phyloP scores from a whole-genome alignment of 2,113 vertebrate genomes.

The Leucopsar rothschildi region DNA sequence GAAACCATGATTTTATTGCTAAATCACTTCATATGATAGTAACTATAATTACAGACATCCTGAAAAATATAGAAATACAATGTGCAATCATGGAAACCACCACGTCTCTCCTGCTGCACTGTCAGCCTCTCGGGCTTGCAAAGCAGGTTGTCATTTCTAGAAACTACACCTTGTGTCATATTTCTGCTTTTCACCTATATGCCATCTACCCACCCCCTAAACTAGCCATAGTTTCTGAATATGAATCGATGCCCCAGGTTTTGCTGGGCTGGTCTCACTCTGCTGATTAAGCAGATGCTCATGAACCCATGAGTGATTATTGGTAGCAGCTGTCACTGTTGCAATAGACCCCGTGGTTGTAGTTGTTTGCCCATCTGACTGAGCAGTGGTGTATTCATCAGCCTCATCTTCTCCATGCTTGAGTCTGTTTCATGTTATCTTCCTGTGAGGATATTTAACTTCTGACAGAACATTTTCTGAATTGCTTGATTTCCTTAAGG shows the following conservation, averaged over 20 bases:
- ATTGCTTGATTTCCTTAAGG: neutral
- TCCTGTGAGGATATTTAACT: neutral
- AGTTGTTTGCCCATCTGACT: neutral
- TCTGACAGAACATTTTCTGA: neutral
- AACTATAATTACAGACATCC: neutral
- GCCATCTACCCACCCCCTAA: neutral
- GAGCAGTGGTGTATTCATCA: neutral
- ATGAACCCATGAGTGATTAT: neutral
- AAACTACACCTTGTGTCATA: neutral
- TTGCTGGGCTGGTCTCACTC: neutral
- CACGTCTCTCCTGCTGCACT: neutral
- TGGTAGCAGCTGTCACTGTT: neutral
- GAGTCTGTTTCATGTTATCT: neutral
- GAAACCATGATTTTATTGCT: constrained; percentile 14
- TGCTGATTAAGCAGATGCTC: neutral
- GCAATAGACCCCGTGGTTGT: rapidly evolving
- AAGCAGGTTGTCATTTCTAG: neutral
- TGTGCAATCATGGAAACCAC: neutral
- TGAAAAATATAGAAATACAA: neutral
- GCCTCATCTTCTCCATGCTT: neutral
- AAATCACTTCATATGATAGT: neutral
- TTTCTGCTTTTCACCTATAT: neutral
- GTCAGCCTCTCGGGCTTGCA: neutral
- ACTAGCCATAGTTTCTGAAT: neutral
- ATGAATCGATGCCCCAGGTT: neutral